phyloP scores from a whole-genome alignment of 2,113 vertebrate species.

The Hippopotamus amphibius region DNA sequence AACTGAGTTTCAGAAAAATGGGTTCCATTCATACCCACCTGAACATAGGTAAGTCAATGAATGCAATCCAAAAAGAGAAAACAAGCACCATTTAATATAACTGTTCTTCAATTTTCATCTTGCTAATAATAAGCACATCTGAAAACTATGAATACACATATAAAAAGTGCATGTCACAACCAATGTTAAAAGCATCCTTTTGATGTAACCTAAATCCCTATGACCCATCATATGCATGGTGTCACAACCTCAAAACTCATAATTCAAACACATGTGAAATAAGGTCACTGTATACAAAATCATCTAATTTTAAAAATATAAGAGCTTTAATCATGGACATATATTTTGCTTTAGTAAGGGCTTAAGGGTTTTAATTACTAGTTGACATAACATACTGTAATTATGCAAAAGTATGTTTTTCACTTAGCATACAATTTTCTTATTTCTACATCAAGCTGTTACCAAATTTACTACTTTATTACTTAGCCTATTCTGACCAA shows the following conservation, averaged over 20 bases:
- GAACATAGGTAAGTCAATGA: slow-evolving; percentile 16
- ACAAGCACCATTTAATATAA: neutral
- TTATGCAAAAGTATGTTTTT: slow-evolving; percentile 60
- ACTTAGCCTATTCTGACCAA: slow-evolving; percentile 53
- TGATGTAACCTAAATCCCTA: neutral
- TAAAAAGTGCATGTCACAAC: neutral
- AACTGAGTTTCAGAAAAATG: neutral
- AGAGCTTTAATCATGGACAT: slow-evolving; percentile 59
- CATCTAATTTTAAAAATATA: slow-evolving; percentile 25
- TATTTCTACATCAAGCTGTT: slow-evolving; percentile 57
- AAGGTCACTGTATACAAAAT: slow-evolving; percentile 21
- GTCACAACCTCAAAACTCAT: neutral
- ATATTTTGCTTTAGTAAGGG: slow-evolving; percentile 53
- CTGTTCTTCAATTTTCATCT: neutral
- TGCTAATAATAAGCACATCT: neutral
- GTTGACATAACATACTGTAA: slow-evolving; percentile 68
- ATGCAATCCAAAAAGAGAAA: neutral
- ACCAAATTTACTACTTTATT: slow-evolving; percentile 57
- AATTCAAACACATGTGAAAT: slow-evolving; percentile 49
- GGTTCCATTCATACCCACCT: neutral
- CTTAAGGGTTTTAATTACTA: slow-evolving; percentile 71
- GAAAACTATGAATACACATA: neutral
- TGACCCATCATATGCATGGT: neutral
- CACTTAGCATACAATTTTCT: slow-evolving; percentile 68
- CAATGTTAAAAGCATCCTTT: neutral